phyloP scores from a whole-genome alignment of 2,888 invertebrate species.

The Spatulosminthurus flaviceps region DNA sequence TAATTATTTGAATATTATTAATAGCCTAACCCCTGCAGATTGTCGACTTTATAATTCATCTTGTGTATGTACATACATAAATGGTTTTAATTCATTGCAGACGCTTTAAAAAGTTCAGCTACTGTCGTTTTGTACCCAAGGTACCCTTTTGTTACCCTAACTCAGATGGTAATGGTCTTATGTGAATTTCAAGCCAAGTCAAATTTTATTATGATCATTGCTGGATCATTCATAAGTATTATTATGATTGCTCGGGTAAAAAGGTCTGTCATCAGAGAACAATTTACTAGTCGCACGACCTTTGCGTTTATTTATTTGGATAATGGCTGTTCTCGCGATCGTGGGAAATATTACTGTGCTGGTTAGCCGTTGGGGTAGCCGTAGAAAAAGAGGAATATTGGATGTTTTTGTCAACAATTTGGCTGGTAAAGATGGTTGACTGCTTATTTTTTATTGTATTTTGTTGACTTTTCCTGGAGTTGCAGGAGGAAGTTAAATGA shows the following conservation, averaged over 20 bases:
- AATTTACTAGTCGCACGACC: constrained; percentile 72
- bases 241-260: neutral
- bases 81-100: constrained; percentile 39
- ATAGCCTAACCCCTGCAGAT: no score
- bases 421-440: constrained; percentile 70
- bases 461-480: neutral
- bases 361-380: constrained; percentile 67
- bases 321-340: constrained; percentile 72
- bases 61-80: neutral
- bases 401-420: constrained; percentile 70
- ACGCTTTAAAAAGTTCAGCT: constrained; percentile 73
- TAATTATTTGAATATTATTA: no score
- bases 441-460: neutral
- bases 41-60: neutral
- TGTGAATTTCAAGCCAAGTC: no score
- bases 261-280: constrained; percentile 72
- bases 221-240: no score
- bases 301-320: constrained; percentile 73
- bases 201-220: no score
- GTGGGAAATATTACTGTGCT: constrained; percentile 74
- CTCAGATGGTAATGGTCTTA: constrained; percentile 73
- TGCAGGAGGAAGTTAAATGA: no score
- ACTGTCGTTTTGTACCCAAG: constrained; percentile 72
- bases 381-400: constrained; percentile 64
- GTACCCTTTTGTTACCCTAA: constrained; percentile 72